Evolutionary conservation across 2,888 invertebrate genomes (phyloP).

Genomic region (Oscheius sp.): DNA sequence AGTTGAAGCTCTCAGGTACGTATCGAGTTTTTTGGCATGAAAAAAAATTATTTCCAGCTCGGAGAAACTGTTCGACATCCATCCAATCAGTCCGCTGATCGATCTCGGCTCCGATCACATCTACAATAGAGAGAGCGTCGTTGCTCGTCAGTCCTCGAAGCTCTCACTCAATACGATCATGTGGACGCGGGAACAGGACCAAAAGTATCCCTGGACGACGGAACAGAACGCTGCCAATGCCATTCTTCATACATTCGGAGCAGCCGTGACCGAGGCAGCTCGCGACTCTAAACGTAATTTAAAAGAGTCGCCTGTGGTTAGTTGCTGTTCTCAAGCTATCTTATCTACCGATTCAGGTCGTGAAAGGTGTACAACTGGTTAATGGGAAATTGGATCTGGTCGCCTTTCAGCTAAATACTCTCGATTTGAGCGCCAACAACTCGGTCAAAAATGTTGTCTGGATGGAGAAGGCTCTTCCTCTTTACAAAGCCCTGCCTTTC

Average conservation of each 20-base stretch:
- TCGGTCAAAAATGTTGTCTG: constrained; percentile 68
- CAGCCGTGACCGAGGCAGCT: constrained; percentile 66
- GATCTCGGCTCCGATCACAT: constrained; percentile 65
- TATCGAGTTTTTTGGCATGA: neutral
- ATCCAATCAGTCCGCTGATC: constrained; percentile 68
- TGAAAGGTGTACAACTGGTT: constrained; percentile 67
- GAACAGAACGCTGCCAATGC: constrained; percentile 72
- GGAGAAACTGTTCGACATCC: constrained; percentile 58
- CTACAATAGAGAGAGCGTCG: constrained; percentile 64
- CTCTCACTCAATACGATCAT: constrained; percentile 61
- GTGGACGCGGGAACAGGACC: constrained; percentile 66
- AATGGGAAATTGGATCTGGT: constrained; percentile 70
- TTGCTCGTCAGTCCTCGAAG: constrained; percentile 38
- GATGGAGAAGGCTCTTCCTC: constrained; percentile 67
- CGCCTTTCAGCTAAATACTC: constrained; percentile 69
- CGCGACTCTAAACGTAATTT: constrained; percentile 40
- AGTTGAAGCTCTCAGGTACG: constrained; percentile 56
- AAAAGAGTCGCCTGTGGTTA: constrained; percentile 54
- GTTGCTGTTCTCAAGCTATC: neutral
- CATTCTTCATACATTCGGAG: constrained; percentile 67
- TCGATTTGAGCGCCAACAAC: constrained; percentile 74
- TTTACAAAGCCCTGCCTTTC: constrained; percentile 67
- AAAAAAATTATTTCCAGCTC: neutral
- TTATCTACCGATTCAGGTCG: constrained; percentile 44
- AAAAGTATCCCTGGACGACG: constrained; percentile 73